Evolutionary conservation across 2,113 vertebrate species (phyloP), one percentile per base, ranked within the genome.

Genomic region (Alligator sinensis): DNA sequence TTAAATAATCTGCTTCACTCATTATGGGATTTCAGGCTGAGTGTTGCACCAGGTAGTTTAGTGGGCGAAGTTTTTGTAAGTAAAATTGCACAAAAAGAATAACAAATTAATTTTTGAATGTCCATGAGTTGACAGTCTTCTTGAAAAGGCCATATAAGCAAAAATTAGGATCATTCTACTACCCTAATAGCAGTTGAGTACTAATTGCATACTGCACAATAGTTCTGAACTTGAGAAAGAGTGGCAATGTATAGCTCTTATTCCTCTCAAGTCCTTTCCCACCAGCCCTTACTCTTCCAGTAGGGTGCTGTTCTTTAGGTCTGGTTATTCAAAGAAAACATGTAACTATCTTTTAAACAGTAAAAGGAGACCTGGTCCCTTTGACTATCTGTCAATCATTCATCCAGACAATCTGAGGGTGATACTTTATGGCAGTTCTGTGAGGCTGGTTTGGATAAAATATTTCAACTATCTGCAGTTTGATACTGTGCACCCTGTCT

Each of bases 1-100:
- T 93, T 95, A 97, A 97, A 97, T 98, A 97, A 97, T 97, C 96
- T 98, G 96, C 81, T 96, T 88, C 93, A 94, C 78, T 95, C 91
- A 9, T 98, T 97, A 90, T 74, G 85, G 75, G 70, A 90, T 96
- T 96, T 95, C 88, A 96, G 95, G 93, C 8, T 47, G 16, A 90
- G 88, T 93, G 92, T 78, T 89, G n/a, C 66, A 78, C 6, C 15
- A 82, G 81, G 64, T 19, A 5, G 86, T 92, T 68, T 54, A 21
- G 0, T 0, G 15, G 66, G 55, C 62, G 89, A 84, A 6, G 6
- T 64, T 84, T 93, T 92, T 89, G 74, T 6, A 87, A 80, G 54
- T 77, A 91, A 89, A 95, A 88, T 3, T 22, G 74, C 63, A 18
- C 64, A 80, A 91, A 93, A 7, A 77, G 91, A 92, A 75, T n/a